Evolutionary conservation across 2,888 invertebrate genomes (phyloP).

Genomic region (Diaprepes abbreviatus): DNA sequence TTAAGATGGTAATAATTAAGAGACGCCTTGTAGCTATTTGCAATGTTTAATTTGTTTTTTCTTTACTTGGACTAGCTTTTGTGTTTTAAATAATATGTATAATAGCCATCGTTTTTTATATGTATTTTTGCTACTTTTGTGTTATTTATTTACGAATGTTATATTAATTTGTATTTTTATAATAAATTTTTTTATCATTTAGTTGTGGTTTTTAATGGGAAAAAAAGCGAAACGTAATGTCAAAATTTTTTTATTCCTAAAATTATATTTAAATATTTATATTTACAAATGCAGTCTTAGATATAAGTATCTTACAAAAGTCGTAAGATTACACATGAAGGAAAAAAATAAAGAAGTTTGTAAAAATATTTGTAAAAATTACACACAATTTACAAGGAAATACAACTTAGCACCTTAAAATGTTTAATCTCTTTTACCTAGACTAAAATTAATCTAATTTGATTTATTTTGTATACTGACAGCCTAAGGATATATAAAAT

Average conservation of each 20-base stretch:
- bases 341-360: conserved; percentile 1
- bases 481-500: too few relatives aligned
- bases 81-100: too few relatives aligned
- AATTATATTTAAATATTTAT: conserved; percentile 1
- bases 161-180: neutral
- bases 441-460: too few relatives aligned
- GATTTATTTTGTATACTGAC: too few relatives aligned
- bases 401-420: conserved; percentile 13
- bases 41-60: too few relatives aligned
- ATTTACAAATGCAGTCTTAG: conserved; percentile 20
- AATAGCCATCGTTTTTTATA: neutral
- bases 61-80: too few relatives aligned
- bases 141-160: neutral
- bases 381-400: neutral
- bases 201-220: neutral
- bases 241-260: neutral
- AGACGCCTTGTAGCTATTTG: too few relatives aligned
- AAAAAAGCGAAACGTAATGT: neutral
- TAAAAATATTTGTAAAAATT: neutral
- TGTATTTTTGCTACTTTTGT: neutral
- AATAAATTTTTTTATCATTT: neutral
- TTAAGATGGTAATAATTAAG: too few relatives aligned
- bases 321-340: neutral
- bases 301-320: conserved; percentile 1
- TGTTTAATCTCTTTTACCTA: too few relatives aligned